These are phyloP conservation scores for Acanthiza pusilla DNA, from an alignment of 2,797 vertebrate genomes.

Conservation along the genomic window DNA sequence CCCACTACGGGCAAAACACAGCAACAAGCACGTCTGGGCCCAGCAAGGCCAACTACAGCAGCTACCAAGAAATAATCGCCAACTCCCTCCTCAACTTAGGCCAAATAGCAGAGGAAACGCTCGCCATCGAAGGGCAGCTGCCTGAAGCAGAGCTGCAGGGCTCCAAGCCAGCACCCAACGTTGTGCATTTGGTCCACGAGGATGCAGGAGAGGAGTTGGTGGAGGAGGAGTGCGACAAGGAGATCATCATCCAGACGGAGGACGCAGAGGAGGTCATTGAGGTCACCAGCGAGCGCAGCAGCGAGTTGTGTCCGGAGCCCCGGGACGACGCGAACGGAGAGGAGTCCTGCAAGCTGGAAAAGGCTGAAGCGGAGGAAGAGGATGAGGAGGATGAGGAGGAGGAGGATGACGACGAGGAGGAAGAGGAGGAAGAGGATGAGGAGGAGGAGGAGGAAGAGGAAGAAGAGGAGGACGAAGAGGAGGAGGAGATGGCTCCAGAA, in stretches of 20 bases:
- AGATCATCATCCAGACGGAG: constrained; percentile 74
- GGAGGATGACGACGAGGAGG: constrained; percentile 40
- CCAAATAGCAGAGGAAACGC: constrained; percentile 74
- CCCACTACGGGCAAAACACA: constrained; percentile 51
- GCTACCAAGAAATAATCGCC: constrained; percentile 82
- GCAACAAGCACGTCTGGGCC: constrained; percentile 25
- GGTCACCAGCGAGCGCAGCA: constrained; percentile 70
- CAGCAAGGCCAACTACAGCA: constrained; percentile 76
- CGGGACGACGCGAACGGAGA: constrained; percentile 21
- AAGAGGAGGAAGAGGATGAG: constrained; percentile 63
- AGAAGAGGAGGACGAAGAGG: constrained; percentile 69
- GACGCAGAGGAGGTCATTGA: constrained; percentile 74
- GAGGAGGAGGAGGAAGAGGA: constrained; percentile 68
- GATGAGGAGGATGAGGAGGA: constrained; percentile 62
- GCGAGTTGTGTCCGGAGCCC: constrained; percentile 65
- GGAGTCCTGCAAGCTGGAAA: constrained; percentile 69
- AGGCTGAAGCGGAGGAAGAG: constrained; percentile 63
- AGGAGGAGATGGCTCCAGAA: constrained; percentile 52
- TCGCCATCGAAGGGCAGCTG: constrained; percentile 65
- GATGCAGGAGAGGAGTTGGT: constrained; percentile 37
- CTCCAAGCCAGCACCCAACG: constrained; percentile 38
- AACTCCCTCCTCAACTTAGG: constrained; percentile 88
- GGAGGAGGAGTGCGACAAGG: constrained; percentile 71
- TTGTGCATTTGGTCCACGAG: constrained; percentile 49
- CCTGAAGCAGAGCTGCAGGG: constrained; percentile 46